A percentile compares a stretch with the other conserved stretches of the same genome.
phyloP scores from a whole-genome alignment of 2,797 vertebrate genomes.

The Falco rusticolus region DNA sequence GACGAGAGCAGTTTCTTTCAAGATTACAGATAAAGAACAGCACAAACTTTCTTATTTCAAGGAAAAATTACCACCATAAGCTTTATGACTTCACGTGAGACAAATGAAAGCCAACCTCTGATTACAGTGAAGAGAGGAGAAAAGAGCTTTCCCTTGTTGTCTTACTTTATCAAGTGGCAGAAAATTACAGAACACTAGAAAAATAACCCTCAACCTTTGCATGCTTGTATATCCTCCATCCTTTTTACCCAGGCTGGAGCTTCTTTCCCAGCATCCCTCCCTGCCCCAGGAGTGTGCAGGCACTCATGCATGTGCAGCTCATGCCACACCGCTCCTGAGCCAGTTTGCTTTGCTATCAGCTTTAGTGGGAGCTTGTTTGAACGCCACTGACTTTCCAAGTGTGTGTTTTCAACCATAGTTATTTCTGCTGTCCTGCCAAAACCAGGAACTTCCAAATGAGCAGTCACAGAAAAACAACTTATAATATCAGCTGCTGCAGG shows the following conservation, averaged over 20 bases:
- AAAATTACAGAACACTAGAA: not conserved
- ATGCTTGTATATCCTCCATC: rapidly evolving
- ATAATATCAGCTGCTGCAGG: conserved; percentile 61
- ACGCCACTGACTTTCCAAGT: not conserved
- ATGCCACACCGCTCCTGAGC: rapidly evolving
- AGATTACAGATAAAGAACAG: not conserved
- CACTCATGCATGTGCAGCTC: not conserved
- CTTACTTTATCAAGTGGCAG: not conserved
- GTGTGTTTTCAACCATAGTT: not conserved
- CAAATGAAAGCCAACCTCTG: not conserved
- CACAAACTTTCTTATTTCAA: not conserved
- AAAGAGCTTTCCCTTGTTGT: not conserved
- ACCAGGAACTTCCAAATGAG: conserved; percentile 35
- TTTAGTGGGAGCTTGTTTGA: not conserved
- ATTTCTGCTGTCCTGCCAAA: conserved; percentile 11
- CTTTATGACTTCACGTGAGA: not conserved
- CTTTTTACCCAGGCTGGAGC: not conserved
- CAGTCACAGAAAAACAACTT: conserved; percentile 44
- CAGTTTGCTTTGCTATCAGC: not conserved
- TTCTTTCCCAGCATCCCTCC: no score
- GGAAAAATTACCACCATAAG: not conserved
- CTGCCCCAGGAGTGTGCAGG: no score
- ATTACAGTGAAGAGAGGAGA: not conserved
- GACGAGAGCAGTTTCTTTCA: not conserved
- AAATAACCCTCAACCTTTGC: rapidly evolving